Base-by-base conservation (phyloP, 2,113 vertebrate genomes). In the Eurystomus gularis region DNA sequence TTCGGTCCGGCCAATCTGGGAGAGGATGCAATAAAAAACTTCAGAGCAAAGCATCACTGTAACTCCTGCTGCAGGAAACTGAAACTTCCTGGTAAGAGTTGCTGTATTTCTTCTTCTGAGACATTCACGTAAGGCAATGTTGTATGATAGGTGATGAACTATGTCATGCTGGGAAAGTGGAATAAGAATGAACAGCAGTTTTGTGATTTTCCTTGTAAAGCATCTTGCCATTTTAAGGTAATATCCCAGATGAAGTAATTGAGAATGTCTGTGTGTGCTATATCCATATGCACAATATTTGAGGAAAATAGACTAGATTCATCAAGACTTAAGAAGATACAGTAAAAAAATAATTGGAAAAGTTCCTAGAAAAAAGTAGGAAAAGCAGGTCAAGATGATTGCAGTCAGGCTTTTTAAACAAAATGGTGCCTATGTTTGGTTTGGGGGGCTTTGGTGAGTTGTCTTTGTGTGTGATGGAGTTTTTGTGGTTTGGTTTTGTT, bases 21-120 rank as follows among this genome's bases (percentile, higher is more conserved):
- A 92, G 99, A 99, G 90, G 99, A 99, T 91, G 99, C 99, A 91
- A 99, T 99, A 75, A 98, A 99, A 87, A 99, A 99, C 97, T 99
- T 99, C 93, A 98, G 99, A 90, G 98, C 99, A 4, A 99, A 99
- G 96, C 99, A 99, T 96, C 99, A 99, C 97, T 99, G 99, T 84
- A 99, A 99, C 97, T 99, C 99, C 86, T 99, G 99, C 98, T 99
- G 99, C 96, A 97, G 99, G 93, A 99, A 99, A 95, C 99, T 99
- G 84, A 99, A 99, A 97, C 99, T 99, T 97, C 99, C 99, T 52
- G 99, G 99, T 99, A 97, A 97, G 97, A n/a, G 13, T 64, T 70
- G 21, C 48, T 86, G 10, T 44, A 2, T 60, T 73, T 46, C 58
- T 82, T 70, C 42, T 71, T 46, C 23, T 19, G 57, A 61, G 52